These are phyloP conservation scores for Melipona beecheii DNA, from an alignment of 2,888 invertebrate species.

Conservation along the genomic window DNA sequence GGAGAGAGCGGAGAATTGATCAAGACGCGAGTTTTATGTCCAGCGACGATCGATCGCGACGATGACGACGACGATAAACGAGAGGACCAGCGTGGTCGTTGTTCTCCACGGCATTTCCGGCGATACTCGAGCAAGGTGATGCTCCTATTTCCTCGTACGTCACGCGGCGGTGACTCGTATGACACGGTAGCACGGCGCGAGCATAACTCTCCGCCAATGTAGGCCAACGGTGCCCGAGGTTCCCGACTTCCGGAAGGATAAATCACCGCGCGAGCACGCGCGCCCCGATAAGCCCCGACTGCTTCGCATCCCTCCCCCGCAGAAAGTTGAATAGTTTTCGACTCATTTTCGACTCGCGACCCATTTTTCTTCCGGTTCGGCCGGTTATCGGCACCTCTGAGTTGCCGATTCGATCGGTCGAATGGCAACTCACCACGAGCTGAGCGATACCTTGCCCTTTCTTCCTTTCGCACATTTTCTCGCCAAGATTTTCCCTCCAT, in stretches of 20 bases:
- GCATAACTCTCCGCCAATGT: conserved; percentile 76
- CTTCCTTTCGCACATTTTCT: neutral
- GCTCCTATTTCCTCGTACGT: conserved; percentile 70
- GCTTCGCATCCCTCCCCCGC: conserved; percentile 68
- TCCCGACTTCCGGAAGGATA: conserved; percentile 78
- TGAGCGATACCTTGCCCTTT: neutral
- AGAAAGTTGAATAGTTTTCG: conserved; percentile 73
- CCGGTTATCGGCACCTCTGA: neutral
- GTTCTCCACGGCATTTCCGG: conserved; percentile 50
- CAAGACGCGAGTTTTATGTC: conserved; percentile 32
- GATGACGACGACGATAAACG: neutral
- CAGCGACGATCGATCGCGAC: conserved; percentile 15
- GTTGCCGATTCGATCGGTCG: neutral
- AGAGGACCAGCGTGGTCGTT: conserved; percentile 4
- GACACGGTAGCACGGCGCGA: conserved; percentile 69
- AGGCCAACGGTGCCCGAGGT: conserved; percentile 73
- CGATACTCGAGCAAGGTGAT: conserved; percentile 58
- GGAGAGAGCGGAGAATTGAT: conserved; percentile 7
- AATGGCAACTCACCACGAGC: too few relatives aligned
- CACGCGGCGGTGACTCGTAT: conserved; percentile 68
- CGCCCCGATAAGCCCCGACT: conserved; percentile 73
- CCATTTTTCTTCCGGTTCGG: conserved; percentile 25
- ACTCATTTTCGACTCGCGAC: conserved; percentile 59
- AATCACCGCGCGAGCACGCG: conserved; percentile 77
- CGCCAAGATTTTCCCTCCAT: neutral